Evolutionary conservation across 1,140 invertebrate genomes (phyloP).

Genomic region (Drosophila sp.): DNA sequence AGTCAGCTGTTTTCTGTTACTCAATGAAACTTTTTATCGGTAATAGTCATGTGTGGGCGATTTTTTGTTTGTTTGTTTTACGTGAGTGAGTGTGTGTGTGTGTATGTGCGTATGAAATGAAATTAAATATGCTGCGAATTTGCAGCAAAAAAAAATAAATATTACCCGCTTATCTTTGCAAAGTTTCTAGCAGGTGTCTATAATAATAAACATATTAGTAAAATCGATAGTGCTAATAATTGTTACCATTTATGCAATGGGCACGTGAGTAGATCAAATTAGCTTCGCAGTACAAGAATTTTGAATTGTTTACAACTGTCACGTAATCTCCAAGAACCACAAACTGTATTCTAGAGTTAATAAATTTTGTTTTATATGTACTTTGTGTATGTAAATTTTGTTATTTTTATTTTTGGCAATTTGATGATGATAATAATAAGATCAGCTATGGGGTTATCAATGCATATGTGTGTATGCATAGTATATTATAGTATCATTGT

Average conservation of each 20-base stretch:
- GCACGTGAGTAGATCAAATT: constrained; percentile 6
- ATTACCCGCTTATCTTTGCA: constrained; percentile 8
- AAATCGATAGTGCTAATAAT: constrained; percentile 11
- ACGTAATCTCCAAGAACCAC: constrained; percentile 11
- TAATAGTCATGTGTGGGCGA: constrained; percentile 26
- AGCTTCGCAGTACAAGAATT: constrained; percentile 11
- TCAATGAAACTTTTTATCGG: constrained; percentile 46
- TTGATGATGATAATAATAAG: constrained; percentile 26
- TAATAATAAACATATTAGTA: constrained; percentile 12
- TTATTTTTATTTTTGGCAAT: constrained; percentile 19
- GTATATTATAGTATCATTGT: constrained; percentile 10
- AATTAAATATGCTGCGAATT: not conserved
- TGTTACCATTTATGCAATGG: constrained; percentile 17
- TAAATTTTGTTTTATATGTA: constrained; percentile 5
- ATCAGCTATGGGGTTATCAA: not conserved
- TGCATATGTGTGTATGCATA: constrained; percentile 2
- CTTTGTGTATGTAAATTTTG: not conserved
- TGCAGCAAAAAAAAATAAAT: not conserved
- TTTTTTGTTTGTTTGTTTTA: constrained; percentile 1
- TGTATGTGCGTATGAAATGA: not conserved
- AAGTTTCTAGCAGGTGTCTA: constrained; percentile 5
- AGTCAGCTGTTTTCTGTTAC: constrained; percentile 60
- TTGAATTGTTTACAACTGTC: constrained; percentile 19
- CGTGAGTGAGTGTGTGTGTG: not conserved
- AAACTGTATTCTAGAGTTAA: constrained; percentile 2